A percentile compares a stretch with the other conserved stretches of the same genome.
Conservation (phyloP, 2,888 invertebrate genomes). For the Rhimphoctona megacephalus region DNA sequence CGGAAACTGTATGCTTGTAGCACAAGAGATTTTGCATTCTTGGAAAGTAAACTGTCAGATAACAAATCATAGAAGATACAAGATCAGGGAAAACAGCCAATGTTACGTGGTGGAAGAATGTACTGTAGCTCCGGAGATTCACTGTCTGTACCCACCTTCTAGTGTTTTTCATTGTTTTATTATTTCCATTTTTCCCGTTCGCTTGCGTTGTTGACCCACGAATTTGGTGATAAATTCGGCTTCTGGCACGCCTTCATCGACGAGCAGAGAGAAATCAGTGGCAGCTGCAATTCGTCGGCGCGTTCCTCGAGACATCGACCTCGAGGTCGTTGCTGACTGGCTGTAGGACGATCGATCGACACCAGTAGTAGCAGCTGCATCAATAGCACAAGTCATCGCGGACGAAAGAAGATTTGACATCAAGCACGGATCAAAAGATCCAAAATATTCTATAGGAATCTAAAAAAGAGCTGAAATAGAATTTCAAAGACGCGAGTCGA, state of each 20-base stretch:
- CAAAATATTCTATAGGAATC: not conserved
- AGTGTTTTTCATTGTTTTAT: slow-evolving; percentile 65
- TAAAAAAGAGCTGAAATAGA: not conserved
- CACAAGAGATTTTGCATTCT: not conserved
- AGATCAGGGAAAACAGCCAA: slow-evolving; percentile 25
- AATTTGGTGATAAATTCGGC: slow-evolving; percentile 80
- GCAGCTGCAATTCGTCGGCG: slow-evolving; percentile 40
- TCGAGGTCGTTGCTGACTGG: slow-evolving; percentile 62
- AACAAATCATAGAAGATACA: not conserved
- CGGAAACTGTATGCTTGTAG: not conserved
- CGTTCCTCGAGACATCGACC: slow-evolving; percentile 66
- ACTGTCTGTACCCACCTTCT: slow-evolving; percentile 33
- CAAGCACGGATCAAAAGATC: slow-evolving; percentile 44
- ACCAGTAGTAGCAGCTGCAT: slow-evolving; percentile 29
- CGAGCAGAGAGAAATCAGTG: slow-evolving; percentile 49
- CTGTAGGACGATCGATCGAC: slow-evolving; percentile 37
- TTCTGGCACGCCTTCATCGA: slow-evolving; percentile 74
- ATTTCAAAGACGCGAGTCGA: slow-evolving; percentile 40
- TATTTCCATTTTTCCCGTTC: slow-evolving; percentile 77
- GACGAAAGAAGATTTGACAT: slow-evolving; percentile 60
- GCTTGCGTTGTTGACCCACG: slow-evolving; percentile 82
- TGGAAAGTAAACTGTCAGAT: not conserved
- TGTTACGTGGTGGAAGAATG: slow-evolving; percentile 25
- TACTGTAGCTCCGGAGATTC: slow-evolving; percentile 28
- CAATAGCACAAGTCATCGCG: slow-evolving; percentile 50